Conservation (phyloP, 2,888 invertebrate genomes). For the Aleiodes testaceus region DNA sequence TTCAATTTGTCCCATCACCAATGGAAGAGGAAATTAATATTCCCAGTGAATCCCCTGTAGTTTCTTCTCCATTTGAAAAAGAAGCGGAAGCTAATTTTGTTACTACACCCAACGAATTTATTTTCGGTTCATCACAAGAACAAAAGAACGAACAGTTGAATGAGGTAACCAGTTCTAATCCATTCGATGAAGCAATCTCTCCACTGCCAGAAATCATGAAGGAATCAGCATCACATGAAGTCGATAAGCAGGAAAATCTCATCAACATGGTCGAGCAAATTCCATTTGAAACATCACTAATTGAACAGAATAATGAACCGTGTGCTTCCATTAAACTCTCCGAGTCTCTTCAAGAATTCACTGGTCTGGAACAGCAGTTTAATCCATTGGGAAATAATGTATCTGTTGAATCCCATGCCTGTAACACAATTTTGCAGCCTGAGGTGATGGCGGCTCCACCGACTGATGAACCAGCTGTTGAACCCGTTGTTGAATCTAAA, state of each 20-base stretch:
- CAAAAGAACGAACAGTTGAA: neutral
- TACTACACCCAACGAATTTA: neutral
- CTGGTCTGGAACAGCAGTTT: conserved; percentile 61
- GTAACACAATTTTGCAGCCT: neutral
- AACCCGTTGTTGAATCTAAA: neutral
- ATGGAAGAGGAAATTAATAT: too few relatives aligned
- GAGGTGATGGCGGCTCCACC: conserved; percentile 18
- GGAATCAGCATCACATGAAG: too few relatives aligned
- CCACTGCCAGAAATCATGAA: neutral
- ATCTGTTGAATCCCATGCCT: conserved; percentile 24
- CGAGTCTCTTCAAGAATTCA: conserved; percentile 65
- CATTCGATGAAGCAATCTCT: neutral
- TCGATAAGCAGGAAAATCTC: too few relatives aligned
- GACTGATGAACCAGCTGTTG: conserved; percentile 15
- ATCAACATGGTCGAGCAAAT: too few relatives aligned
- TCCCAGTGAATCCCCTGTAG: too few relatives aligned
- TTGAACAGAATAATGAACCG: neutral
- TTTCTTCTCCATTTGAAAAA: too few relatives aligned
- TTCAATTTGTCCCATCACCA: too few relatives aligned
- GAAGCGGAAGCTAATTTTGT: too few relatives aligned
- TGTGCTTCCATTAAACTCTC: conserved; percentile 56
- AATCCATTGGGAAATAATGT: conserved; percentile 49
- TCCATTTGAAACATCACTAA: too few relatives aligned
- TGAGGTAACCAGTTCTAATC: neutral
- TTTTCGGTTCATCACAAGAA: neutral